Conservation (phyloP, 2,888 invertebrate species). For the Mythimna lalbum region DNA sequence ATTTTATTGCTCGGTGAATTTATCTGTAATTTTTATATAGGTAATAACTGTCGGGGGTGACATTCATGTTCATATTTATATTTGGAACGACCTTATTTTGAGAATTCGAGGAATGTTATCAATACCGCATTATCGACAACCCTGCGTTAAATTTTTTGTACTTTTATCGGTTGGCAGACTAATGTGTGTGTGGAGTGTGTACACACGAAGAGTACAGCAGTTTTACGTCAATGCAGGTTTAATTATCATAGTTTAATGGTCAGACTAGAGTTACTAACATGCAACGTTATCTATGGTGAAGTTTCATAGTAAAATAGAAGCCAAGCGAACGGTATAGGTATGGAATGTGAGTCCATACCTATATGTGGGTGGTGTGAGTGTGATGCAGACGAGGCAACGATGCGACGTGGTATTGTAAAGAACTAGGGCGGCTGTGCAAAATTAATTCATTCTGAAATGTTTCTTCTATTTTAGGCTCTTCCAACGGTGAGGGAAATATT, state of each 20-base stretch:
- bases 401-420: conserved; percentile 8
- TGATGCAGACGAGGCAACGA: neutral
- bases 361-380: neutral
- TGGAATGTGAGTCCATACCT: no score
- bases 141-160: neutral
- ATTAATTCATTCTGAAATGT: conserved; percentile 10
- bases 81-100: conserved; percentile 15
- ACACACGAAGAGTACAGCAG: neutral
- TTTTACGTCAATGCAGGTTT: conserved; percentile 24
- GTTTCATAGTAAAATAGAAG: neutral
- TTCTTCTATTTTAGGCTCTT: neutral
- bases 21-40: conserved; percentile 41
- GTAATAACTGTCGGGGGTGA: conserved; percentile 41
- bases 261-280: conserved; percentile 4
- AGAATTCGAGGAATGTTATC: conserved; percentile 14
- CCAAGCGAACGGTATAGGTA: no score
- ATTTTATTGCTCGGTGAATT: conserved; percentile 28
- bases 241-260: conserved; percentile 18
- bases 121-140: neutral
- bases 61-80: conserved; percentile 31
- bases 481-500: neutral
- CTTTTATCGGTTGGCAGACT: neutral
- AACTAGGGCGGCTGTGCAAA: conserved; percentile 14
- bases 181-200: neutral
- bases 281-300: conserved; percentile 4